phyloP scores from a whole-genome alignment of 1,140 invertebrate genomes.

The Drosophila nebulosa region DNA sequence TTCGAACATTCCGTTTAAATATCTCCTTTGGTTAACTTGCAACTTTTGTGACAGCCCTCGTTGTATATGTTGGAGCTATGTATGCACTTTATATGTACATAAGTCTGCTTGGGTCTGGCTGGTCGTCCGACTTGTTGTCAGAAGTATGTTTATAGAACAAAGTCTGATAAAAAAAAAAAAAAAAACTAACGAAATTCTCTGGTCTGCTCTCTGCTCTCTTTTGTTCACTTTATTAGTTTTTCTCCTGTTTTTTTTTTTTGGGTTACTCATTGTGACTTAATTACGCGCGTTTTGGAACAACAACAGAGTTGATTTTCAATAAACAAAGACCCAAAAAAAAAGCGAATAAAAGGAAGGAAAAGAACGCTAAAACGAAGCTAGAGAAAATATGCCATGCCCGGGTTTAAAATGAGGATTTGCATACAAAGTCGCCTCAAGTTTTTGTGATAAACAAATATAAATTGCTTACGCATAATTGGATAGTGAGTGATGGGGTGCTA shows the following conservation, averaged over 20 bases:
- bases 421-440: slow-evolving; percentile 43
- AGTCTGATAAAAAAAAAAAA: slow-evolving; percentile 21
- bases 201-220: slow-evolving; percentile 12
- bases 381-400: slow-evolving; percentile 16
- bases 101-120: not conserved
- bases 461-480: slow-evolving; percentile 21
- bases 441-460: slow-evolving; percentile 57
- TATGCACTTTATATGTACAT: slow-evolving; percentile 2
- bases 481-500: not conserved
- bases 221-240: slow-evolving; percentile 3
- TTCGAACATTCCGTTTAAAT: too few species aligned
- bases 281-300: not conserved
- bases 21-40: not conserved
- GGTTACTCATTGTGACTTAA: slow-evolving; percentile 22
- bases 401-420: slow-evolving; percentile 49
- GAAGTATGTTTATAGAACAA: slow-evolving; percentile 25
- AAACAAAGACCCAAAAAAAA: slow-evolving; percentile 11
- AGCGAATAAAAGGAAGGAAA: not conserved
- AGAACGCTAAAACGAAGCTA: not conserved
- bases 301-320: slow-evolving; percentile 13
- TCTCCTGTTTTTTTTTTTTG: not conserved
- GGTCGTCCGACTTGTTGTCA: not conserved
- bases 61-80: too few species aligned
- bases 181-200: not conserved
- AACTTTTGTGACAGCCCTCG: not conserved